These are phyloP conservation scores for Scarus forsteni DNA, from an alignment of 2,797 vertebrate species.

Conservation along the genomic window DNA sequence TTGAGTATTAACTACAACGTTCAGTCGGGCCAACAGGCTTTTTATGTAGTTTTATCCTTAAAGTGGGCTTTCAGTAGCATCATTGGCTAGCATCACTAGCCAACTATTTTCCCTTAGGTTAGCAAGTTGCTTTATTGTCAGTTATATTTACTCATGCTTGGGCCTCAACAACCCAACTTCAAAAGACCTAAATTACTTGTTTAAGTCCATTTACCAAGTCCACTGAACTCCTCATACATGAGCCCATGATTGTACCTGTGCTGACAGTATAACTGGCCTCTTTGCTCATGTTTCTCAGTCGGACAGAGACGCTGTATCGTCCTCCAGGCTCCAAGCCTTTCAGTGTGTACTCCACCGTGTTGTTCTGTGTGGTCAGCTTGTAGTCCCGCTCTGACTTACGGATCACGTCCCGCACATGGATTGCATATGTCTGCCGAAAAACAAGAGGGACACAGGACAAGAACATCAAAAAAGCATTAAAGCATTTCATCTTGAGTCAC, in stretches of 20 bases:
- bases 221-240: neutral
- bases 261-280: conserved; percentile 92
- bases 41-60: too few relatives aligned
- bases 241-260: conserved; percentile 83
- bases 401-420: conserved; percentile 91
- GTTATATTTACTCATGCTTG: too few relatives aligned
- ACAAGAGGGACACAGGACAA: neutral
- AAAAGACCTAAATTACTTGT: too few relatives aligned
- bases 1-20: too few relatives aligned
- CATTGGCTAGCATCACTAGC: too few relatives aligned
- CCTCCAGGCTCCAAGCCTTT: conserved; percentile 92
- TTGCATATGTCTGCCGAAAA: conserved; percentile 85
- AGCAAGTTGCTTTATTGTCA: too few relatives aligned
- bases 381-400: conserved; percentile 91
- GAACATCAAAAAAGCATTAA: neutral
- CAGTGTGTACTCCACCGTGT: conserved; percentile 92
- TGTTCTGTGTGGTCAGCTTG: conserved; percentile 91
- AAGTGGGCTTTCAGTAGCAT: too few relatives aligned
- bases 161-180: too few relatives aligned
- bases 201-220: too few relatives aligned
- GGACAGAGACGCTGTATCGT: conserved; percentile 92
- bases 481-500: too few relatives aligned
- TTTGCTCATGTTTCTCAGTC: conserved; percentile 98
- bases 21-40: too few relatives aligned
- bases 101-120: too few relatives aligned